A percentile compares a stretch with the other conserved stretches of the same genome.
Conservation (phyloP, 2,113 vertebrate species). For the Mormoops blainvillei region DNA sequence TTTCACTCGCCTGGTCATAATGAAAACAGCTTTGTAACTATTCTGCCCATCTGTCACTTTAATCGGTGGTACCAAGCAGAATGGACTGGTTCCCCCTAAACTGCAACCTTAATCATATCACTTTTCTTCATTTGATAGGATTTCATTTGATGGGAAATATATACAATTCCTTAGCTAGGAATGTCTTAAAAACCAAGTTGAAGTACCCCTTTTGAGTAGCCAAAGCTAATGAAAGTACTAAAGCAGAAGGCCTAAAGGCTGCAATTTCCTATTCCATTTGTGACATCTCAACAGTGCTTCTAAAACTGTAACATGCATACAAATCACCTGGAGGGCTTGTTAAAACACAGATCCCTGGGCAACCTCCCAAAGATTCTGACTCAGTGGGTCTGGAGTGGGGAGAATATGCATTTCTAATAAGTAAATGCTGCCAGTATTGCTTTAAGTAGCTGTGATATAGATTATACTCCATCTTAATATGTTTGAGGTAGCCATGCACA, state of each 20-base stretch:
- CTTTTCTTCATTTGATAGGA: constrained; percentile 14
- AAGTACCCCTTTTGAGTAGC: background rate
- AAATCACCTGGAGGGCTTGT: constrained; percentile 9
- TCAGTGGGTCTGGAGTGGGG: background rate
- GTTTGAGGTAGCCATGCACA: background rate
- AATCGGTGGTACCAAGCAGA: background rate
- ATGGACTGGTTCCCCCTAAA: background rate
- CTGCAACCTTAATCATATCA: background rate
- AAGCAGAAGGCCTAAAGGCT: background rate
- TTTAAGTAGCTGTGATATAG: constrained; percentile 30
- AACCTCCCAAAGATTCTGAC: constrained; percentile 11
- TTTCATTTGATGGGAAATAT: constrained; percentile 18
- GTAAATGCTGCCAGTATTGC: background rate
- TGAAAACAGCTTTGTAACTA: background rate
- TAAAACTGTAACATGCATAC: constrained; percentile 35
- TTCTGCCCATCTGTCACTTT: background rate
- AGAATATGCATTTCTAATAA: constrained; percentile 15
- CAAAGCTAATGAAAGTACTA: background rate
- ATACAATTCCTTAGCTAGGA: background rate
- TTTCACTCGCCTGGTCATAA: background rate
- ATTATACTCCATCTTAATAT: background rate
- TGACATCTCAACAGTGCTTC: background rate
- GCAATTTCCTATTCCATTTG: constrained; percentile 21
- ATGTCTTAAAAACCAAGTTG: background rate
- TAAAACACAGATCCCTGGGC: constrained; percentile 44